Base-by-base conservation (phyloP, 2,888 invertebrate genomes). In the Asteroscopus sphinx region DNA sequence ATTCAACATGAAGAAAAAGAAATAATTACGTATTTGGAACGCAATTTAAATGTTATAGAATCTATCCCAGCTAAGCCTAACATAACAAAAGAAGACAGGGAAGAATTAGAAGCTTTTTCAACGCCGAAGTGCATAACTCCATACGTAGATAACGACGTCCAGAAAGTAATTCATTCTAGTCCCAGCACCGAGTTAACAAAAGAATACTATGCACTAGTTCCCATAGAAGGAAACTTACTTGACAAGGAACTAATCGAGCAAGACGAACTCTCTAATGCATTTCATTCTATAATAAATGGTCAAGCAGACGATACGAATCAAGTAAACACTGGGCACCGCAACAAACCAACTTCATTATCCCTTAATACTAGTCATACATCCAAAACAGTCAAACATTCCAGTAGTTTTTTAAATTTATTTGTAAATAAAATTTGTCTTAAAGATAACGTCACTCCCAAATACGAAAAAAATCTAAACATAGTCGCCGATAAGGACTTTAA, bases 241-340 rank as follows among this genome's bases (percentile, higher is more conserved):
- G 95, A 95, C 42, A 92, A 90, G 76, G 95, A 95, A 80, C 86
- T 95, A 13, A 90, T 85, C 25, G 95, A 95, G 81, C 95, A 95
- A 80, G 95, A 95, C 78, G 92, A 87, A 39, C 84, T 95, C 33
- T 93, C 94, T 36, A 87, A 88, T 79, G 94, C 94, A 42, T 95
- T 95, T 82, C 87, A 93, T 60, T 91, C 90, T 55, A 94, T 95
- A 58, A 90, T 89, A 74, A 88, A 88, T 77, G 79, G 85, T 2
- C 90, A 89, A 83, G 70, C 78, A 56, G 82, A 80, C 52, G 79
- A 83, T 64, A 60, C 77, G 54, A 80, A 76, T 65, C 83, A 85
- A 77, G 72, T 73, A 48, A 80, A 82, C 60, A 69, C 63, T 53
- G 59, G 76, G 33, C 83, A 81, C 66, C 82, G 79, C 47, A 82